phyloP scores from a whole-genome alignment of 2,888 invertebrate species.

The Scaptomyza cyrtandrae region DNA sequence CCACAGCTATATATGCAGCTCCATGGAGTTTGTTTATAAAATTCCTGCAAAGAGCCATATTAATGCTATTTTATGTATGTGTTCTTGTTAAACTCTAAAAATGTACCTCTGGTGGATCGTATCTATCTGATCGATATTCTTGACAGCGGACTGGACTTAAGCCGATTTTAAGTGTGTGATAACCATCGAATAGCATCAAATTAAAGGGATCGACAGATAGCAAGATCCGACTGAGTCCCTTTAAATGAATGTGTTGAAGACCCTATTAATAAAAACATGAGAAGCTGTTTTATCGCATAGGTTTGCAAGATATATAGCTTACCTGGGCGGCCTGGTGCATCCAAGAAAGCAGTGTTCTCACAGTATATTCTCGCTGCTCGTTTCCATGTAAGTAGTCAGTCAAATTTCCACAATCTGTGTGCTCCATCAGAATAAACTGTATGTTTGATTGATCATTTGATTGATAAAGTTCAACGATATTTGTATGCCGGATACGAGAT shows the following conservation, averaged over 20 bases:
- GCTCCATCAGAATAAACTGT: background rate
- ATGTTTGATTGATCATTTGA: too few relatives aligned
- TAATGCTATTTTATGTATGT: too few relatives aligned
- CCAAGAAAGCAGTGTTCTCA: background rate
- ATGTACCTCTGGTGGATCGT: background rate
- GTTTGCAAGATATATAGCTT: background rate
- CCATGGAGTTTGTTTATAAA: too few relatives aligned
- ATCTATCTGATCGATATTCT: background rate
- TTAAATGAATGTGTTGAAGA: background rate
- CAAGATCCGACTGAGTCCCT: background rate
- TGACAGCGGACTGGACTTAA: too few relatives aligned
- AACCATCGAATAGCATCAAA: background rate
- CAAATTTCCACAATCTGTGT: constrained; percentile 5
- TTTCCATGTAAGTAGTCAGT: background rate
- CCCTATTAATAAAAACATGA: background rate
- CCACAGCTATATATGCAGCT: too few relatives aligned
- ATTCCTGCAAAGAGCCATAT: too few relatives aligned
- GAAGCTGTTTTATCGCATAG: background rate
- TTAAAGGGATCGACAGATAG: background rate
- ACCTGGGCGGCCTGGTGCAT: background rate
- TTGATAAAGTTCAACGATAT: background rate
- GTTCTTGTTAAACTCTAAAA: too few relatives aligned
- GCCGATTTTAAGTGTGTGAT: background rate
- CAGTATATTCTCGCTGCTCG: background rate
- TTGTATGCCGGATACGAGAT: background rate